Conservation (phyloP, 2,797 vertebrate genomes). For the Lemur catta region DNA sequence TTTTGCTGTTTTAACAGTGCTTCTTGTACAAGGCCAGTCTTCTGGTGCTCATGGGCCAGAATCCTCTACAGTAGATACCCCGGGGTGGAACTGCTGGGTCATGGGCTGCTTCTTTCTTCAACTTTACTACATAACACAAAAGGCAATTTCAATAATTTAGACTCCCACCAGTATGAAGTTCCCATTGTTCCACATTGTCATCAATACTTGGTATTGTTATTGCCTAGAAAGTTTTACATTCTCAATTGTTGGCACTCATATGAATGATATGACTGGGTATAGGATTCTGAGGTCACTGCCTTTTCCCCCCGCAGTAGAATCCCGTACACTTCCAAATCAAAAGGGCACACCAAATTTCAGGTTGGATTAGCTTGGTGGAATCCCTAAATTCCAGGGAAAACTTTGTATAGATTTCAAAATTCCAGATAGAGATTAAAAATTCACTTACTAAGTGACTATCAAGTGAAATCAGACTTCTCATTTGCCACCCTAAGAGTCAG, state of each 20-base stretch:
- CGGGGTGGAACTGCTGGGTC: background rate
- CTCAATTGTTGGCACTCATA: background rate
- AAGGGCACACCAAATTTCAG: background rate
- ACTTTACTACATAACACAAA: background rate
- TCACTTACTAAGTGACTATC: background rate
- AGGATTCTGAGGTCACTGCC: background rate
- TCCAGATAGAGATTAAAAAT: background rate
- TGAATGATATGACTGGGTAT: background rate
- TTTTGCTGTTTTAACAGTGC: background rate
- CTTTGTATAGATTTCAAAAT: background rate
- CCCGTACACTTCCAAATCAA: background rate
- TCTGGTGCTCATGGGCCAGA: background rate
- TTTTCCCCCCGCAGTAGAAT: background rate
- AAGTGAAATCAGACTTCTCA: background rate
- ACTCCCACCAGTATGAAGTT: background rate
- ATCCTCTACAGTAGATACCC: background rate
- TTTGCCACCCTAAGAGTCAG: background rate
- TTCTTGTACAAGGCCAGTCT: background rate
- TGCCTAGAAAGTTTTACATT: background rate
- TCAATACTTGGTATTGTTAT: background rate
- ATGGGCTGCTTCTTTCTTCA: background rate
- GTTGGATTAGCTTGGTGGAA: background rate
- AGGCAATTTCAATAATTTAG: background rate
- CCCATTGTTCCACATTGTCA: accelerated
- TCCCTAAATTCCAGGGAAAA: background rate